Conservation (phyloP, 2,888 invertebrate species). For the Auanema sp. region DNA sequence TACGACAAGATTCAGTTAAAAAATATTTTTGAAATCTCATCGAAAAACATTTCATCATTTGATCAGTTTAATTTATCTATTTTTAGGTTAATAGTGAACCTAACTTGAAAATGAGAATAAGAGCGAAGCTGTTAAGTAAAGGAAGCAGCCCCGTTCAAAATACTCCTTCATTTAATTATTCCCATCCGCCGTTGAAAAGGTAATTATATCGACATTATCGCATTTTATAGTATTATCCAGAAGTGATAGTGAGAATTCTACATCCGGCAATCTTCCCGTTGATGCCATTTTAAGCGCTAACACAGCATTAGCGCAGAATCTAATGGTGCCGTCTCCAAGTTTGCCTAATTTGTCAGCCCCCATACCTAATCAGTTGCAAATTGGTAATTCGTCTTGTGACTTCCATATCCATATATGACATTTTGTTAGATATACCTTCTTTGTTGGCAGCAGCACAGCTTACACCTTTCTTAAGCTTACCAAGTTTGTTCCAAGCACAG, state of each 20-base stretch:
- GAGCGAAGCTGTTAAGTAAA: constrained; percentile 59
- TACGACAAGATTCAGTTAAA: not conserved
- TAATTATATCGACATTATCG: not conserved
- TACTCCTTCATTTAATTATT: constrained; percentile 33
- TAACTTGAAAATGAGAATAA: constrained; percentile 62
- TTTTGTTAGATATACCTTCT: constrained; percentile 35
- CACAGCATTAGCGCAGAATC: constrained; percentile 28
- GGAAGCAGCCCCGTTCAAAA: constrained; percentile 46
- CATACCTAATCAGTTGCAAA: constrained; percentile 6
- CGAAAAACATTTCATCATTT: not conserved
- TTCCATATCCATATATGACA: not conserved
- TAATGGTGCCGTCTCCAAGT: constrained; percentile 56
- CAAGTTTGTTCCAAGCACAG: constrained; percentile 55
- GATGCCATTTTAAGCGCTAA: constrained; percentile 12
- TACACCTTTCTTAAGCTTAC: constrained; percentile 59
- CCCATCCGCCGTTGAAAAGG: constrained; percentile 35
- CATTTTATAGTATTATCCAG: constrained; percentile 17
- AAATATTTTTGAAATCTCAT: constrained; percentile 1
- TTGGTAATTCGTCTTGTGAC: not conserved
- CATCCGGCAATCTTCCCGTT: constrained; percentile 21
- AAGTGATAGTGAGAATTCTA: constrained; percentile 39
- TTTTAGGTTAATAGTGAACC: constrained; percentile 60
- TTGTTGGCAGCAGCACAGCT: constrained; percentile 48
- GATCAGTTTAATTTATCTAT: not conserved
- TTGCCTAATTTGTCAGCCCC: constrained; percentile 56